Conservation (phyloP, 2,113 vertebrate species). For the Microcebus tavaratra region DNA sequence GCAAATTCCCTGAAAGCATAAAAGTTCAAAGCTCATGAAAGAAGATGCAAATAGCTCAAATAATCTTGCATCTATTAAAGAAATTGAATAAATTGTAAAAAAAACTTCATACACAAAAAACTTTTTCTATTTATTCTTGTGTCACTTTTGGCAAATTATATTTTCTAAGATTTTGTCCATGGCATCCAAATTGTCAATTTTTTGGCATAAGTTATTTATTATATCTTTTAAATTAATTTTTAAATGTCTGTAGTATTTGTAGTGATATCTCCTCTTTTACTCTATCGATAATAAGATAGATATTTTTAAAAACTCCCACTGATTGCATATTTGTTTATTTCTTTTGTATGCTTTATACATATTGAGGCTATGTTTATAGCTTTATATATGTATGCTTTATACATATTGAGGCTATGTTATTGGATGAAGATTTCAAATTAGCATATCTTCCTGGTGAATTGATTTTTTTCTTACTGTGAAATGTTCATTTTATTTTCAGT, state of each 20-base stretch:
- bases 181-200: background rate
- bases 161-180: background rate
- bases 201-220: background rate
- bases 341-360: background rate
- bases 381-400: background rate
- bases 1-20: background rate
- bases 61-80: background rate
- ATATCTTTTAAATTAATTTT: background rate
- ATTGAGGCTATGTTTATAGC: background rate
- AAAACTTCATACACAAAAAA: background rate
- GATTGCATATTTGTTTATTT: background rate
- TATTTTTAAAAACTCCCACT: background rate
- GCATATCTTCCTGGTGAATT: background rate
- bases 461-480: background rate
- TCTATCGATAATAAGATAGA: background rate
- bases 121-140: background rate
- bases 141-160: background rate
- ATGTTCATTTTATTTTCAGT: background rate
- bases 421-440: background rate
- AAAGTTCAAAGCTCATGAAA: background rate
- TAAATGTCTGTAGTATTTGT: background rate
- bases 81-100: background rate
- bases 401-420: background rate
- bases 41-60: background rate
- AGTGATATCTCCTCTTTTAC: background rate